Conservation (phyloP, 2,113 vertebrate species). For the Cygnus buccinator region DNA sequence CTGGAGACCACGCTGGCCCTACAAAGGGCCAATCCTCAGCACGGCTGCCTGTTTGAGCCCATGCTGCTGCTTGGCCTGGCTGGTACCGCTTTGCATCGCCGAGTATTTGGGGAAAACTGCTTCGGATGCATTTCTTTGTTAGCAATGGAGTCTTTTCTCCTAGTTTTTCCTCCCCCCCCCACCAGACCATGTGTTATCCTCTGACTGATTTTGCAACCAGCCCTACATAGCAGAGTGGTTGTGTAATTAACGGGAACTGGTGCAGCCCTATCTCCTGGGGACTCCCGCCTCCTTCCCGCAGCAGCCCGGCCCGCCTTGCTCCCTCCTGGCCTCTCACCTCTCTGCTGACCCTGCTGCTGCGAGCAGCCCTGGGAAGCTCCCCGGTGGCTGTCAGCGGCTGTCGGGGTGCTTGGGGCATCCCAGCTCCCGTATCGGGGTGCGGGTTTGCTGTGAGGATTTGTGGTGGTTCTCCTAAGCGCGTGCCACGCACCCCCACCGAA, state of each 20-base stretch:
- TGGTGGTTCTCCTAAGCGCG: neutral
- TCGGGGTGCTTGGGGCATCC: neutral
- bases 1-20: neutral
- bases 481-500: no score
- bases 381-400: neutral
- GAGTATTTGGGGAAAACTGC: neutral
- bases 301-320: neutral
- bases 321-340: neutral
- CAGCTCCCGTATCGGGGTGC: neutral
- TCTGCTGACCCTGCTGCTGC: neutral
- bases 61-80: neutral
- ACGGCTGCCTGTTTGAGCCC: neutral
- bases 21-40: neutral
- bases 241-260: slow-evolving; percentile 61
- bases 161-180: neutral
- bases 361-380: neutral
- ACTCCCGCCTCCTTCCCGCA: neutral
- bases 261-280: slow-evolving; percentile 34
- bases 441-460: neutral
- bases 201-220: slow-evolving; percentile 64
- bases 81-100: neutral
- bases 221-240: slow-evolving; percentile 64
- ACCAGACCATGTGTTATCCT: slow-evolving; percentile 43
- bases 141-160: neutral
- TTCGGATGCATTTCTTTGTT: neutral